Evolutionary conservation across 2,113 vertebrate genomes (phyloP), one percentile per base, ranked within the genome.

Genomic region (Hystrix brachyura): DNA sequence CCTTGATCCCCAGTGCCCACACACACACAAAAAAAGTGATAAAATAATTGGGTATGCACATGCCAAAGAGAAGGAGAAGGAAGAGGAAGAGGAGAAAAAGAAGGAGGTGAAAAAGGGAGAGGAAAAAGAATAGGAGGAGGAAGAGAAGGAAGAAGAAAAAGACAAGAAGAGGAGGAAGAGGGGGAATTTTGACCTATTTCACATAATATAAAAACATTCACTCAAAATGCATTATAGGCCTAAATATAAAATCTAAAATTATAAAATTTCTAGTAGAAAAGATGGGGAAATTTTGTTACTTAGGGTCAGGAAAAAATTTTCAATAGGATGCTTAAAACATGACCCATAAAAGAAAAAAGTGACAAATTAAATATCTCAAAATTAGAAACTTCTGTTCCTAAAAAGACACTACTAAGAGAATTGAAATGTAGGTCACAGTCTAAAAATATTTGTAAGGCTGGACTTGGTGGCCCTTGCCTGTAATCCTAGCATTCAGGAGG

Each of bases 211-310:
- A 60, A 87, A 81, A 29, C 38, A 59, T 51, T 87, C 62, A 51
- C 15, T 87, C 38, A 78, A 72, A 60, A 60, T 83, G 21, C 46
- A 62, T 38, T 18, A 71, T 38, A 43, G 18, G n/a, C 19, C 67
- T 38, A 43, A 38, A 21, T 14, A 27, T 27, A 13, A 74, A 74
- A 74, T 74, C 71, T 74, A 46, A 74, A 74, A 46, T 51, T 15
- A 84, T n/a, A 83, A 48, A 79, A 59, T 29, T 80, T 91, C 12
- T 64, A 71, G 38, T 46, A 69, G 72, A 87, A 93, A 93, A 59
- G 5, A 72, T 38, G 38, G 38, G 21, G n/a, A 43, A n/a, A 43
- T 53, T 21, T 55, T 53, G 27, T 27, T 86, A 71, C 64, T 34
- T 15, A 76, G 25, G 8, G 34, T 32, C n/a, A 55, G 25, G 27